These are phyloP conservation scores for Helicoverpa assulta DNA, from an alignment of 2,888 invertebrate genomes.

Conservation along the genomic window DNA sequence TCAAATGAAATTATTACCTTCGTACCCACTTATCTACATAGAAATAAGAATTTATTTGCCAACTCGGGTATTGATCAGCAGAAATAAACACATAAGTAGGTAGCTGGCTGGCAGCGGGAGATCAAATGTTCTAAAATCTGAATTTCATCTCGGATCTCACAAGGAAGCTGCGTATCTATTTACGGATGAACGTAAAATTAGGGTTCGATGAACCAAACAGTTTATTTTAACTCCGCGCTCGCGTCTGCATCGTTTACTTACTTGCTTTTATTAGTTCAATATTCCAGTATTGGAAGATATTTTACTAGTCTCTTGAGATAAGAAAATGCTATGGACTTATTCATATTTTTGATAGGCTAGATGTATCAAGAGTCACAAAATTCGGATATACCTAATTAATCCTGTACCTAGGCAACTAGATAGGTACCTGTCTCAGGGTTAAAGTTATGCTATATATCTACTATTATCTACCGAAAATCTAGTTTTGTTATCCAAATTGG, in stretches of 20 bases:
- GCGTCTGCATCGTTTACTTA: constrained; percentile 36
- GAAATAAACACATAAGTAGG: too few species aligned
- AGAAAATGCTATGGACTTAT: not conserved
- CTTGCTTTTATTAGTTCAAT: constrained; percentile 46
- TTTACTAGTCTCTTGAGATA: not conserved
- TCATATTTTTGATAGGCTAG: not conserved
- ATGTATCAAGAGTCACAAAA: too few species aligned
- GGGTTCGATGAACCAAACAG: constrained; percentile 69
- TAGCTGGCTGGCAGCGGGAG: not conserved
- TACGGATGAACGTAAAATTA: constrained; percentile 59
- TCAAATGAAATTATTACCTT: too few species aligned
- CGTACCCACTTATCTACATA: too few species aligned
- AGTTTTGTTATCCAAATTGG: too few species aligned
- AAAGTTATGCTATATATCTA: too few species aligned
- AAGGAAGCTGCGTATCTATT: constrained; percentile 57
- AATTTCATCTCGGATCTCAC: constrained; percentile 26
- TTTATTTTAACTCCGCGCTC: constrained; percentile 65
- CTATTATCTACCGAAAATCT: too few species aligned
- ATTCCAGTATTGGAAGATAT: constrained; percentile 19
- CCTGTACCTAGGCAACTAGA: too few species aligned
- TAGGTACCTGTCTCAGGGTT: too few species aligned
- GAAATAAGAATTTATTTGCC: too few species aligned
- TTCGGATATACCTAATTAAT: too few species aligned
- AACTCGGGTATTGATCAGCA: too few species aligned
- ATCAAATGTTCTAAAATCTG: constrained; percentile 4